Base-by-base conservation (phyloP, 2,888 invertebrate species). In the Hyles lineata region DNA sequence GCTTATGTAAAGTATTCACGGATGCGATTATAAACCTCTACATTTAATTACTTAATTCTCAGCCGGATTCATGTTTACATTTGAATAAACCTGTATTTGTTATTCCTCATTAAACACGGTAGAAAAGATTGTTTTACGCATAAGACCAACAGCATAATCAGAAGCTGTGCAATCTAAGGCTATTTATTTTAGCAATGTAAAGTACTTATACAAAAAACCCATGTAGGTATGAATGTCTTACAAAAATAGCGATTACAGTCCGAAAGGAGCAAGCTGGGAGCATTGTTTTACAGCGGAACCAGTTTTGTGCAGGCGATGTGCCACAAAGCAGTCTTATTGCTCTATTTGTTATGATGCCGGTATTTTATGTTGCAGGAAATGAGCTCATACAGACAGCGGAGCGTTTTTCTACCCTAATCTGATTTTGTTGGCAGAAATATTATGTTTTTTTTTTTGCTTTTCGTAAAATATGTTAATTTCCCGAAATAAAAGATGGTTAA, bases 351-450 rank as follows among this genome's bases (percentile, higher is more conserved):
- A 85, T 87, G 82, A 87, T 85, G 85, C 82, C 83, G 82, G 84
- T 85, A 84, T 85, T 89, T 87, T 87, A 86, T 86, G 84, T 85
- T 83, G 83, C 87, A 88, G 88, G 87, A 89, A 89, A 89, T 89
- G 86, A 87, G 85, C 85, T 85, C 85, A 83, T 84, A 83, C 84
- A 83, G 85, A 83, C 84, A 81, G 81, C 79, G 82, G 82, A 82
- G 82, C 80, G 83, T 78, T 84, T 84, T 85, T 81, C 82, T 81
- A 85, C 78, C 86, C 83, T 85, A 85, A 88, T 85, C 82, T 82
- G 77, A 78, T 82, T 81, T 72, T 78, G 77, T 77, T 81, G 82
- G 80, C 79, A 84, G 81, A 82, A 83, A 82, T 84, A 83, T 81
- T 77, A 77, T 79, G 76, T 74, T 77, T 80, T 80, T 76, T 79